Conservation (phyloP, 2,888 invertebrate genomes). For the Seira sanloemensis region DNA sequence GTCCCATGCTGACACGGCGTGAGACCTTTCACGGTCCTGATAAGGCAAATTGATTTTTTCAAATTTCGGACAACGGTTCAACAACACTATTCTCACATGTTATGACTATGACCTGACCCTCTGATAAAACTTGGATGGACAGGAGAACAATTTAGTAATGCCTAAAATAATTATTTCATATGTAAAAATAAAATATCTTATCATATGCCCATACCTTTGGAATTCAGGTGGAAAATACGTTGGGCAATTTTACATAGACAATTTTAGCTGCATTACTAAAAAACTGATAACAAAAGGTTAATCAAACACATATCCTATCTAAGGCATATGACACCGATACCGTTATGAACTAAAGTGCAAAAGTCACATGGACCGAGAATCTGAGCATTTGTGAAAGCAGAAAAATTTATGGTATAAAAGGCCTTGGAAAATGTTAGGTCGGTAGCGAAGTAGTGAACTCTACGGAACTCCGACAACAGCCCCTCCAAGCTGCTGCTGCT, state of each 20-base stretch:
- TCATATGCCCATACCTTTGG: background rate
- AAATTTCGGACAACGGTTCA: background rate
- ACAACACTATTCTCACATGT: too few species aligned
- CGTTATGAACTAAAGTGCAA: constrained; percentile 4
- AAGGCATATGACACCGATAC: background rate
- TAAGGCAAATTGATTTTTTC: background rate
- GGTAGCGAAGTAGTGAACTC: constrained; percentile 18
- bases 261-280: background rate
- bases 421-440: constrained; percentile 10
- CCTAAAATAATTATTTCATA: background rate
- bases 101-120: background rate
- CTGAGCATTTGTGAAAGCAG: background rate
- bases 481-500: constrained; percentile 19
- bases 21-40: background rate
- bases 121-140: background rate
- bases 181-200: background rate
- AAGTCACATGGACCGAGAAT: background rate
- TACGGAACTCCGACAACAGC: constrained; percentile 27
- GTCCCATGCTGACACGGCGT: constrained; percentile 19
- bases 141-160: constrained; percentile 3
- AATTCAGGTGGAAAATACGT: background rate
- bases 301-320: constrained; percentile 7
- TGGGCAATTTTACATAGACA: background rate
- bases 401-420: constrained; percentile 24
- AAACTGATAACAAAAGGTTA: constrained; percentile 2